Evolutionary conservation across 2,113 vertebrate genomes (phyloP).

Genomic region (Leucosticte australis): DNA sequence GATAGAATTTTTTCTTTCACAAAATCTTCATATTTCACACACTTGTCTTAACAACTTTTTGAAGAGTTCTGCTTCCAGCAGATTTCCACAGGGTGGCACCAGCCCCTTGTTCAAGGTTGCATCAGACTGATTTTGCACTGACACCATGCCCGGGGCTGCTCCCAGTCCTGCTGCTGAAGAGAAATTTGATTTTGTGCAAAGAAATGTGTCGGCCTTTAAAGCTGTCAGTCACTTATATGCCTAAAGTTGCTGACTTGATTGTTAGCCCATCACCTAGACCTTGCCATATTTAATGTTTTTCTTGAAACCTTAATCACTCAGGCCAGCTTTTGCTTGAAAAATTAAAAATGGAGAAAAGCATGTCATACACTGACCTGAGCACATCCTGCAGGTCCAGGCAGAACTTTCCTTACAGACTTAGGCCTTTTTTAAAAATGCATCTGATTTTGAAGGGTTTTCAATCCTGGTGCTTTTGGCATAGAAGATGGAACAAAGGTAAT

Average conservation of each 20-base stretch:
- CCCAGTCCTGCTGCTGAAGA: accelerated
- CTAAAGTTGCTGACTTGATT: background rate
- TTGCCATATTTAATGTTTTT: background rate
- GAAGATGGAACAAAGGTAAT: background rate
- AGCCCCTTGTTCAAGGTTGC: background rate
- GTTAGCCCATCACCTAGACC: background rate
- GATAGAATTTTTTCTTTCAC: background rate
- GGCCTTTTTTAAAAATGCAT: background rate
- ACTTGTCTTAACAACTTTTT: background rate
- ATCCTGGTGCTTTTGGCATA: background rate
- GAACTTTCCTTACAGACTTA: background rate
- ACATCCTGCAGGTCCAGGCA: background rate
- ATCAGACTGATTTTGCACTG: background rate
- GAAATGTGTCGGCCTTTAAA: background rate
- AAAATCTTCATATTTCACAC: background rate
- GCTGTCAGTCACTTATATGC: background rate
- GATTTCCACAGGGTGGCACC: slow-evolving; percentile 47
- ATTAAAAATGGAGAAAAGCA: background rate
- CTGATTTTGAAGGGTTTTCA: background rate
- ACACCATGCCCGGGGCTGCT: accelerated
- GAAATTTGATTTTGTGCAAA: background rate
- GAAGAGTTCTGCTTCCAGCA: background rate
- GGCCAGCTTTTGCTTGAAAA: background rate
- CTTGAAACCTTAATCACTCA: background rate
- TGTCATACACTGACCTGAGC: background rate